Evolutionary conservation across 1,140 invertebrate genomes (phyloP).

Genomic region (Drosophila nigromelanica): DNA sequence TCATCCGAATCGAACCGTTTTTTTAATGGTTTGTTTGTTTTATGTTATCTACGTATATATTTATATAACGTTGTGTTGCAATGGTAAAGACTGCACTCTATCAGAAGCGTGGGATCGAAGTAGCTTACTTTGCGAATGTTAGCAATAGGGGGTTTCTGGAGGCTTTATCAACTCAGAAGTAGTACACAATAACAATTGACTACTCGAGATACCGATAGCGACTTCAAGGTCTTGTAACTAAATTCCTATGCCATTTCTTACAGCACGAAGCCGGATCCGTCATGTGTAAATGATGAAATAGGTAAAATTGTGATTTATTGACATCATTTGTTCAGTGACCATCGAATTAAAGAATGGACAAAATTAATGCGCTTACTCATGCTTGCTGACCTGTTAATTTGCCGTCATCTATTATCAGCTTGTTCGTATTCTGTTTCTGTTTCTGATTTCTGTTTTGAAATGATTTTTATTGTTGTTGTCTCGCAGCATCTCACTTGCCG

Average conservation of each 20-base stretch:
- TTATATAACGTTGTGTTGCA: too few species aligned
- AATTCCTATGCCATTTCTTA: not conserved
- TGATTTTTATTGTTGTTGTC: conserved; percentile 33
- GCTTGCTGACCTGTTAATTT: conserved; percentile 30
- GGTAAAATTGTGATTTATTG: conserved; percentile 51
- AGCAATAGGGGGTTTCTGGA: not conserved
- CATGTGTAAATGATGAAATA: conserved; percentile 24
- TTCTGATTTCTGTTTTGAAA: conserved; percentile 44
- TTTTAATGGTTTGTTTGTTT: too few species aligned
- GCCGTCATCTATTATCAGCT: conserved; percentile 21
- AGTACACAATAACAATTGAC: not conserved
- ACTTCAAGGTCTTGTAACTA: conserved; percentile 15
- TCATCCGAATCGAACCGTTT: too few species aligned
- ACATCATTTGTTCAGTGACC: conserved; percentile 46
- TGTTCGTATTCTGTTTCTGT: conserved; percentile 11
- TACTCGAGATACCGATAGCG: not conserved
- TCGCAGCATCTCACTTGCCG: conserved; percentile 14
- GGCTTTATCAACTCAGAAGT: conserved; percentile 6
- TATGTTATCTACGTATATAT: too few species aligned
- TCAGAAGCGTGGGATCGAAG: not conserved
- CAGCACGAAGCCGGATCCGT: conserved; percentile 15
- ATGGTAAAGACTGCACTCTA: not conserved
- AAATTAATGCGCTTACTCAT: conserved; percentile 14
- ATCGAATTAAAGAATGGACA: conserved; percentile 14
- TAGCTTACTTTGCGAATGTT: not conserved